These are phyloP conservation scores for Styela clava DNA, from an alignment of 23 tunicate species.

Conservation along the genomic window DNA sequence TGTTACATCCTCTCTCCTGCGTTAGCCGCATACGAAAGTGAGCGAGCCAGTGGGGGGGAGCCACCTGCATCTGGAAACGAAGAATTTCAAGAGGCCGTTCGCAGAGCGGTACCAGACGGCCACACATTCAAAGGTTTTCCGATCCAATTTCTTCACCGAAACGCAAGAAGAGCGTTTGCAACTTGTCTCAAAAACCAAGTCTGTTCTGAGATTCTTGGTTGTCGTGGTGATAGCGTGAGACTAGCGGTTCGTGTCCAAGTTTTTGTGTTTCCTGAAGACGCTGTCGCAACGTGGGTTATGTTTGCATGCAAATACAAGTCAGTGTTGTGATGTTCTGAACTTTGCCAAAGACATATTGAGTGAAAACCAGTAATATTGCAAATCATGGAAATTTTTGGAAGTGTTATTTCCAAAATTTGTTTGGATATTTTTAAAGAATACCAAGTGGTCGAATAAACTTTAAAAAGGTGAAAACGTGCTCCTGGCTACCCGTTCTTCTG, in stretches of 20 bases:
- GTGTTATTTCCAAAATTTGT: too few species aligned
- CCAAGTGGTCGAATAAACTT: too few species aligned
- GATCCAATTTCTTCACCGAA: conserved; percentile 58
- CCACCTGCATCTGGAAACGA: conserved; percentile 63
- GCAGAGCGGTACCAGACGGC: conserved; percentile 81
- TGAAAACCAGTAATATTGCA: too few species aligned
- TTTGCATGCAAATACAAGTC: conserved; percentile 86
- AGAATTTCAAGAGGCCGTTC: conserved; percentile 83
- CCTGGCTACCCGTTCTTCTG: too few species aligned
- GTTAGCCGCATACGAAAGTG: conserved; percentile 69
- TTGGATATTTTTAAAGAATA: too few species aligned
- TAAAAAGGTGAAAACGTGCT: too few species aligned
- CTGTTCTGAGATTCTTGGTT: conserved; percentile 65
- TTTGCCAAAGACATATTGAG: too few species aligned
- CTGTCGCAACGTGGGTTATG: conserved; percentile 76
- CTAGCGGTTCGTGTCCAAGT: conserved; percentile 62
- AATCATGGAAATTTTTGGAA: too few species aligned
- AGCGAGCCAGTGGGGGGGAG: conserved; percentile 43
- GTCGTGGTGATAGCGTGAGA: conserved; percentile 76
- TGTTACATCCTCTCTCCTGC: conserved; percentile 60
- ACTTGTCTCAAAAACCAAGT: conserved; percentile 56
- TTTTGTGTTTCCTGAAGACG: conserved; percentile 78
- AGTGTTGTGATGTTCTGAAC: conserved; percentile 51
- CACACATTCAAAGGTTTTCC: conserved; percentile 94
- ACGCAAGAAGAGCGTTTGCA: conserved; percentile 53